Evolutionary conservation across 2,888 invertebrate genomes (phyloP).

Genomic region (Steinernema hermaphroditum): DNA sequence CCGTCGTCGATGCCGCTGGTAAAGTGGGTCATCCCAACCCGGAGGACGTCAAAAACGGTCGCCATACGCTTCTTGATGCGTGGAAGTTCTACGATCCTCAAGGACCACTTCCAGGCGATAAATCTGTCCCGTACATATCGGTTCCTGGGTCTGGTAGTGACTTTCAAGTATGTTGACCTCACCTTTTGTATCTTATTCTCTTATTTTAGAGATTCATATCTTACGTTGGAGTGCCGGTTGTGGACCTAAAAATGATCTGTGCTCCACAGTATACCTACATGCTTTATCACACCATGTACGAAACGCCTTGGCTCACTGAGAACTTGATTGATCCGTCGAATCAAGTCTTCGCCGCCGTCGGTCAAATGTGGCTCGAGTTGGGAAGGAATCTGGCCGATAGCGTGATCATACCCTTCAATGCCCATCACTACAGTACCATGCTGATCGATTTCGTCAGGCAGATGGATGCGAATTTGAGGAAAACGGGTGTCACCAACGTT

Average conservation of each 20-base stretch:
- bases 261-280: slow-evolving; percentile 41
- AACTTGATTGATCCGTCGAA: slow-evolving; percentile 39
- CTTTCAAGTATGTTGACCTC: slow-evolving; percentile 39
- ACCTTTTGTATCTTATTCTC: neutral
- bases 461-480: slow-evolving; percentile 39
- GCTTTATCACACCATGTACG: slow-evolving; percentile 50
- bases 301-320: slow-evolving; percentile 46
- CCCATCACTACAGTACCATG: slow-evolving; percentile 39
- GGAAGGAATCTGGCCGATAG: slow-evolving; percentile 43
- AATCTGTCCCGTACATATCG: slow-evolving; percentile 44
- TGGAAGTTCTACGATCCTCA: slow-evolving; percentile 37
- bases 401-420: slow-evolving; percentile 46
- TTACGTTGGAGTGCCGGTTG: slow-evolving; percentile 44
- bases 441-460: slow-evolving; percentile 28
- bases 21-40: slow-evolving; percentile 9
- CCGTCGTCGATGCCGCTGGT: slow-evolving; percentile 41
- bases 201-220: slow-evolving; percentile 42
- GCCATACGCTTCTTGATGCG: slow-evolving; percentile 43
- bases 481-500: slow-evolving; percentile 36
- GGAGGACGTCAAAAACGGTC: slow-evolving; percentile 32
- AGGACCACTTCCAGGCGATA: slow-evolving; percentile 40
- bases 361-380: slow-evolving; percentile 42
- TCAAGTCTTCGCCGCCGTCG: slow-evolving; percentile 37
- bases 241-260: slow-evolving; percentile 45
- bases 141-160: slow-evolving; percentile 46